Evolutionary conservation across 2,888 invertebrate species (phyloP).

Genomic region (Tenthredo mesomela): DNA sequence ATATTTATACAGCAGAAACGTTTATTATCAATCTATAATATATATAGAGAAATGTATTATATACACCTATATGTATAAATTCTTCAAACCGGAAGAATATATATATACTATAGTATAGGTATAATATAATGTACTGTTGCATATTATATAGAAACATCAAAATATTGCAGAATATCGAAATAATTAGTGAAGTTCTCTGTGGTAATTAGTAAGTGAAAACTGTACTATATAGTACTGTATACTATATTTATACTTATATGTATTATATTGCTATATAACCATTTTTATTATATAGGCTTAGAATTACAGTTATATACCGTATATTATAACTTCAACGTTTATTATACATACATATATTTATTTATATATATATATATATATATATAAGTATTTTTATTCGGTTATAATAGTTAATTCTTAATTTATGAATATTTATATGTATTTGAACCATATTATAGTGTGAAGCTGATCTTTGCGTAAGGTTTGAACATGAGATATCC

Average conservation of each 20-base stretch:
- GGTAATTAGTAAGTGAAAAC: conserved; percentile 41
- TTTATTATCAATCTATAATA: too few species aligned
- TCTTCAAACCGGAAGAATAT: neutral
- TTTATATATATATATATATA: too few species aligned
- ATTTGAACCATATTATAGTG: neutral
- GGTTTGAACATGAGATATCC: neutral
- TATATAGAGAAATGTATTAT: neutral
- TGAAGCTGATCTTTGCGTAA: neutral
- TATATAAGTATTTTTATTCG: too few species aligned
- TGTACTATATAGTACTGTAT: neutral
- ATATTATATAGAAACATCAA: neutral
- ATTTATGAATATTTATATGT: neutral
- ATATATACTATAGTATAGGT: neutral
- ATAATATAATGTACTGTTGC: neutral
- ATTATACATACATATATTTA: too few species aligned
- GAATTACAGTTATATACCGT: neutral
- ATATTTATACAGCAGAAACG: neutral
- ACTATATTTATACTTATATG: neutral
- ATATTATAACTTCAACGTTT: neutral
- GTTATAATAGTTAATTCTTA: neutral
- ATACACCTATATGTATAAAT: too few species aligned
- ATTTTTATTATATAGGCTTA: neutral
- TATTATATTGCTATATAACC: neutral
- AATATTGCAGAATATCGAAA: neutral
- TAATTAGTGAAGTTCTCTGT: conserved; percentile 8